These are phyloP conservation scores for Thyatira batis DNA, from an alignment of 2,888 invertebrate genomes.

Conservation along the genomic window DNA sequence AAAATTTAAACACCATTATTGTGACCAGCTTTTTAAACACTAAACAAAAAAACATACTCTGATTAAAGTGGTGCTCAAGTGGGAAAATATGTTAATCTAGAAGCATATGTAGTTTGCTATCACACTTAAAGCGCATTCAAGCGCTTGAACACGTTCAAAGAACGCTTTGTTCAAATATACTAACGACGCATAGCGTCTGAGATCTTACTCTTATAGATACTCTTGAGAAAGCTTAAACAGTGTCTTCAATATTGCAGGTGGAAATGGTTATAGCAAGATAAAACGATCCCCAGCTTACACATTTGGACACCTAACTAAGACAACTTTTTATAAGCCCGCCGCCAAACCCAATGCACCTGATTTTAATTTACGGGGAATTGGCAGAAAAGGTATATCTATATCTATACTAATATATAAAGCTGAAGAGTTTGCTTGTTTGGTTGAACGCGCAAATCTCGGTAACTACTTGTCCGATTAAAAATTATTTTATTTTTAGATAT, in stretches of 20 bases:
- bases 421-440: too few relatives aligned
- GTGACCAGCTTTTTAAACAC: too few relatives aligned
- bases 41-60: background rate
- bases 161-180: background rate
- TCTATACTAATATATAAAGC: too few relatives aligned
- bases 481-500: too few relatives aligned
- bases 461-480: too few relatives aligned
- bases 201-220: background rate
- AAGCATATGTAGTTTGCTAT: background rate
- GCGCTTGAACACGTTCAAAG: background rate
- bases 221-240: background rate
- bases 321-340: conserved; percentile 35
- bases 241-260: conserved; percentile 43
- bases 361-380: conserved; percentile 45
- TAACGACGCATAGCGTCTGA: background rate
- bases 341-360: conserved; percentile 45
- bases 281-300: conserved; percentile 67
- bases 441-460: too few relatives aligned
- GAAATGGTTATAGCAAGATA: conserved; percentile 61
- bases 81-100: background rate
- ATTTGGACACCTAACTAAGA: conserved; percentile 51
- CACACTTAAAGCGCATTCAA: background rate
- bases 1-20: too few relatives aligned
- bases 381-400: conserved; percentile 52
- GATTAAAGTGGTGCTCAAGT: background rate